Percentiles rank a stretch among this genome's conserved stretches.
Conservation (phyloP, 1,140 invertebrate genomes). For the Bombus huntii region DNA sequence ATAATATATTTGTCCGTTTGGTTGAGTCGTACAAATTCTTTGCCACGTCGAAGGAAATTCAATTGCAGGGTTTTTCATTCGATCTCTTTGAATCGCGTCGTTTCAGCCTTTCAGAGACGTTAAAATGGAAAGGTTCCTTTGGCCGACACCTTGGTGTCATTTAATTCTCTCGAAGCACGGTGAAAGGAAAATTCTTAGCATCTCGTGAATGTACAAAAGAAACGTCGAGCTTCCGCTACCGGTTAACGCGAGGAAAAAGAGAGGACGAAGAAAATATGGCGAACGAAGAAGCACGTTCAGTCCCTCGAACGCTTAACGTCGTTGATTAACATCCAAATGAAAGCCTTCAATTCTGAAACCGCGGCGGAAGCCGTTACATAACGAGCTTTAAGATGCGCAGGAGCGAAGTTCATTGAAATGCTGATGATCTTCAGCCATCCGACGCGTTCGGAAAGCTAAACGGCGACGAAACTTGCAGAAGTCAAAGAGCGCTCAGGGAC, state of each 20-base stretch:
- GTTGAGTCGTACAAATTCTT: not conserved
- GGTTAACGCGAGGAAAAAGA: not conserved
- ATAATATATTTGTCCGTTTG: not conserved
- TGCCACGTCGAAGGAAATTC: not conserved
- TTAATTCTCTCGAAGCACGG: not conserved
- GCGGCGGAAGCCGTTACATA: slow-evolving; percentile 17
- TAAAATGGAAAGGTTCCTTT: not conserved
- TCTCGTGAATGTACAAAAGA: not conserved
- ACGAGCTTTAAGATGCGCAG: slow-evolving; percentile 36
- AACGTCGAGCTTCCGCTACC: not conserved
- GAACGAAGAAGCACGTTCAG: not conserved
- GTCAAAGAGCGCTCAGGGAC: not conserved
- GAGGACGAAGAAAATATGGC: not conserved
- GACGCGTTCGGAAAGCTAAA: not conserved
- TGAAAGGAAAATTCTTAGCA: not conserved
- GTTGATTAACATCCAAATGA: slow-evolving; percentile 2
- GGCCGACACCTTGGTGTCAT: not conserved
- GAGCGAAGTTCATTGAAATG: slow-evolving; percentile 6
- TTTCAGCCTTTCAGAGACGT: not conserved
- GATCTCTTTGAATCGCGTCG: not conserved
- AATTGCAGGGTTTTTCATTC: slow-evolving; percentile 8
- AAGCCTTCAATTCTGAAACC: not conserved
- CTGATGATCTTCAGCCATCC: not conserved
- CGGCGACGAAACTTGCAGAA: not conserved
- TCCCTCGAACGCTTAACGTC: not conserved